Evolutionary conservation across 2,797 vertebrate species (phyloP).

Genomic region (Parotocinclus haroldoi): DNA sequence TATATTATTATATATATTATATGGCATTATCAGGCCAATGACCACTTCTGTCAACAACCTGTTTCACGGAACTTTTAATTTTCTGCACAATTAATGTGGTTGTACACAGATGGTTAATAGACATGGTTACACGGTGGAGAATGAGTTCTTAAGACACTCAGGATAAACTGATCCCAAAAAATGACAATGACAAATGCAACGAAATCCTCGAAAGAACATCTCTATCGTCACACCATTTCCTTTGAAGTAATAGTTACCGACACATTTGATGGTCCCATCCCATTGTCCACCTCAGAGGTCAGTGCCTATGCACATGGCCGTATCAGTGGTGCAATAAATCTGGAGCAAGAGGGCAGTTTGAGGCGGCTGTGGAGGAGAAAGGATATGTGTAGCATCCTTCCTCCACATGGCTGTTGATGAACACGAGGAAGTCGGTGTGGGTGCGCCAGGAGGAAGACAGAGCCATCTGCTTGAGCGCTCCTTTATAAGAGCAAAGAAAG

Average conservation of each 20-base stretch:
- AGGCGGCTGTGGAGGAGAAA: constrained; percentile 40
- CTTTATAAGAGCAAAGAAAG: constrained; percentile 28
- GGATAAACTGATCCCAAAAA: constrained; percentile 11
- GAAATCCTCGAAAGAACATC: constrained; percentile 17
- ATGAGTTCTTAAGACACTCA: too few relatives aligned
- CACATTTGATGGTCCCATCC: constrained; percentile 19
- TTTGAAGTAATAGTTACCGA: constrained; percentile 27
- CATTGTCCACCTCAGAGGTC: not conserved
- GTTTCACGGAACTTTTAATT: too few relatives aligned
- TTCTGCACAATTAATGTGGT: too few relatives aligned
- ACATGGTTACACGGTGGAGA: too few relatives aligned
- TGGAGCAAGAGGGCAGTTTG: not conserved
- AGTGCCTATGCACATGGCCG: not conserved
- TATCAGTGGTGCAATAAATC: constrained; percentile 2
- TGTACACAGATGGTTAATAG: not conserved
- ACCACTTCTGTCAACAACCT: too few relatives aligned
- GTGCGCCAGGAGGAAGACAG: constrained; percentile 38
- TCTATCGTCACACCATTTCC: constrained; percentile 26
- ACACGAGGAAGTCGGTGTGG: constrained; percentile 45
- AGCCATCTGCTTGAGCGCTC: constrained; percentile 43
- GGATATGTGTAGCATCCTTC: constrained; percentile 48
- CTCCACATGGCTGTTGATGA: constrained; percentile 39
- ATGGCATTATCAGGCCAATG: too few relatives aligned
- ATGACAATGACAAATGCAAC: constrained; percentile 3
- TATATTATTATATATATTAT: too few relatives aligned